Base-by-base conservation (phyloP, 2,797 vertebrate species). In the Dendrocincla tyrannina region DNA sequence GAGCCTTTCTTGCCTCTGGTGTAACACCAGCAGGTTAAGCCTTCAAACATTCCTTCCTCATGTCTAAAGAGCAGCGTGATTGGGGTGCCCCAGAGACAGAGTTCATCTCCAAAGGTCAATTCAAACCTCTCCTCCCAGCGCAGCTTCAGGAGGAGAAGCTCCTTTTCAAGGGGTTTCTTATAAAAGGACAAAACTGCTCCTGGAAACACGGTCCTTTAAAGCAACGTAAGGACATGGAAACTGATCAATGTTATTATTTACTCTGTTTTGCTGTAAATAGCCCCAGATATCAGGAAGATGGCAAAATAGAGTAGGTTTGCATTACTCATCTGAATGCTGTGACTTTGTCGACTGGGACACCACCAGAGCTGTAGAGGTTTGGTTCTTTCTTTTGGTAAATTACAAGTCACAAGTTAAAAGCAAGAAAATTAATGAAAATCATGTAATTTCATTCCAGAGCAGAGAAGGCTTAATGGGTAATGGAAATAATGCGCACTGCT, bases 321-420 rank as follows among this genome's bases (percentile, higher is more conserved):
- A 7, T 37, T 20, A 7, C 12, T 25, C 3, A 10, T 37, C 13
- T 60, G 55, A 39, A 30, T 15, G 32, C 78, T 9, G 41, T 32
- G 59, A 44, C 37, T 63, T 76, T 46, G 39, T 12, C 60, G 85
- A 35, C 1, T 17, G 59, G 50, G 32, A 39, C 23, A n/a, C 32
- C 55, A 44, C 16, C 42, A 85, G n/a, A 72, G 50, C 13, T 64
- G 50, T 11, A 23, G 23, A 8, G 30, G 30, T 33, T 68, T 52
- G 74, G 28, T 28, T 55, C 63, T 30, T 25, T 41, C 62, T 85
- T 93, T 74, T 79, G 17, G 27, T 35, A 87, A 93, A 78, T 91
- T 41, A 56, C 18, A 88, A 92, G 81, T 44, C 69, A 88, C 64
- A 94, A 95, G 68, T 78, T 86, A 84, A 92, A 81, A 75, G 75